phyloP scores from a whole-genome alignment of 2,113 vertebrate genomes.

The Siniperca knerii region DNA sequence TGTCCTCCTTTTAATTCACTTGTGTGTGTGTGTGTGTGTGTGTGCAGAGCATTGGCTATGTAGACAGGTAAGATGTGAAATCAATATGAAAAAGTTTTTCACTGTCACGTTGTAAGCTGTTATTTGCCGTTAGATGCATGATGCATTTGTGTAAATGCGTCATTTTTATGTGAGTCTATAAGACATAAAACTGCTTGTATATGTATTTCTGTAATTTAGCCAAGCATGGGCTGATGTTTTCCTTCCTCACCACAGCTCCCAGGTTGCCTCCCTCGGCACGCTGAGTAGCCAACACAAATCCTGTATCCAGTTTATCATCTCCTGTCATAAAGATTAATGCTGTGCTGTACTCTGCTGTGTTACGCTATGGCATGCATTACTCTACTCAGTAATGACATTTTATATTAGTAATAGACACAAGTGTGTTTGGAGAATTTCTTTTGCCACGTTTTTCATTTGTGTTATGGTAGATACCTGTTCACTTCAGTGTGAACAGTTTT shows the following conservation, averaged over 20 bases:
- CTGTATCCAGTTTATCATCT: slow-evolving; percentile 62
- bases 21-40: slow-evolving; percentile 1
- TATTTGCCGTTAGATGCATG: slow-evolving; percentile 9
- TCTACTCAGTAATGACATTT: slow-evolving; percentile 5
- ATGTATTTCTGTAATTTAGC: slow-evolving; percentile 57
- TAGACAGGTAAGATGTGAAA: slow-evolving; percentile 10
- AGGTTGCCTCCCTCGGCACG: slow-evolving; percentile 48
- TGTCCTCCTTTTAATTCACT: slow-evolving; percentile 45
- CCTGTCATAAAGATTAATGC: slow-evolving; percentile 53
- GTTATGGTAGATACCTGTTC: neutral
- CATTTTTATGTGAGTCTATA: slow-evolving; percentile 12
- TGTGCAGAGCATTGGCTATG: neutral
- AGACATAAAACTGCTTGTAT: slow-evolving; percentile 32
- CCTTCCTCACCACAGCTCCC: slow-evolving; percentile 67
- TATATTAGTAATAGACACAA: neutral
- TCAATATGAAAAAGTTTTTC: neutral
- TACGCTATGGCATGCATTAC: neutral
- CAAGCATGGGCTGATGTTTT: slow-evolving; percentile 66
- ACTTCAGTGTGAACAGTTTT: neutral
- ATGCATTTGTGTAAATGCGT: neutral
- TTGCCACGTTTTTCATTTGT: neutral
- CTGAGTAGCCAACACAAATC: slow-evolving; percentile 70
- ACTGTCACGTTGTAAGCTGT: slow-evolving; percentile 3
- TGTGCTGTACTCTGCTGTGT: neutral
- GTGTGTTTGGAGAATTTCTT: slow-evolving; percentile 2